Base-by-base conservation (phyloP, 2,888 invertebrate species). In the Melangyna quadrimaculata region DNA sequence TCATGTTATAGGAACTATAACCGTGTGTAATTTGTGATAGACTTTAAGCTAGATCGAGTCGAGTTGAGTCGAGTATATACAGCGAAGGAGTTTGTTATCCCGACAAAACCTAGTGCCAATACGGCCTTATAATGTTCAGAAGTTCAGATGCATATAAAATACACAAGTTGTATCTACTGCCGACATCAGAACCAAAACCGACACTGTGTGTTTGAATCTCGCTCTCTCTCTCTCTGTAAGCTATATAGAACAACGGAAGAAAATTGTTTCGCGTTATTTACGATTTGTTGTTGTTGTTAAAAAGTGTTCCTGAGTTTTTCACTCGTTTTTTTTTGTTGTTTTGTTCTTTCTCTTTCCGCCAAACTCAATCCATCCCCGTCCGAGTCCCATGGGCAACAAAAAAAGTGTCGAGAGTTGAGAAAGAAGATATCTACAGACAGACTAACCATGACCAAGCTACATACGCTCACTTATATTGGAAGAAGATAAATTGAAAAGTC, bases 401-500 rank as follows among this genome's bases (percentile, higher is more conserved):
- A 78, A 80, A 83, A 78, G 79, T 78, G 82, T 57, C 35, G 57
- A 43, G 59, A 61, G 57, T 63, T 43, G 32, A 57, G 40, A 65
- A 45, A 48, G 45, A 29, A 63, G 43, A 43, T 10, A n/a, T n/a
- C n/a, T n/a, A n/a, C n/a, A n/a, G n/a, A 17, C 19, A 17, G 32
- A 12, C 32, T 51, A n/a, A 24, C 51, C 43, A 43, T 4, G 19
- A 12, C 32, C 3, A 17, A 57, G 27, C 43, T 17, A 19, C 22
- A 24, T 22, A 40, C 37, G 0, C 40, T 51, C 37, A 0, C 40
- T 51, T 3, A 24, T n/a, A 12, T 35, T 35, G 59, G 61, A 59
- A 51, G 70, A 59, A 71, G 81, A 86, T 86, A 86, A 86, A 86
- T 86, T 78, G 86, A 86, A 86, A 86, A 86, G 86, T 81, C 86